phyloP scores from a whole-genome alignment of 2,888 invertebrate species.

The Eristalis arbustorum region DNA sequence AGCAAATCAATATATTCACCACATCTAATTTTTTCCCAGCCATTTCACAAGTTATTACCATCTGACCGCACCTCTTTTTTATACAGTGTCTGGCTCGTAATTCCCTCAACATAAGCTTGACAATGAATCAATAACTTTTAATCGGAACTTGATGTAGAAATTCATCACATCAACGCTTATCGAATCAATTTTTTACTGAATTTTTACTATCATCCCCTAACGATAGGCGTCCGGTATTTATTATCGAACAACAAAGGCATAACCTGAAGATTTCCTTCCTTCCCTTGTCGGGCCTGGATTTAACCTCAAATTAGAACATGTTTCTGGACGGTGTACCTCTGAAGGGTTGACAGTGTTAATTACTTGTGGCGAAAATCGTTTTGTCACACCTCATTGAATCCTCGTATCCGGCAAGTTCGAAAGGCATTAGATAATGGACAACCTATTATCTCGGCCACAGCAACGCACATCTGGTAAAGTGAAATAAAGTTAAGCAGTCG shows the following conservation, averaged over 20 bases:
- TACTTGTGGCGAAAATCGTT: too few species aligned
- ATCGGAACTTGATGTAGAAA: conserved; percentile 53
- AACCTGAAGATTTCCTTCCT: background rate
- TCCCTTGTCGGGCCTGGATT: too few species aligned
- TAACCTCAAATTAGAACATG: too few species aligned
- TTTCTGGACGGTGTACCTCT: too few species aligned
- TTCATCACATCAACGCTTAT: conserved; percentile 37
- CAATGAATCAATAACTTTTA: conserved; percentile 47
- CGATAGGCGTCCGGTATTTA: background rate
- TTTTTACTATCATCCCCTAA: conserved; percentile 39
- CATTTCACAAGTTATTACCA: conserved; percentile 33
- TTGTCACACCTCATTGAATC: too few species aligned
- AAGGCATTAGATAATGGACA: too few species aligned
- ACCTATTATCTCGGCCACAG: too few species aligned
- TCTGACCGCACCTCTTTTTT: conserved; percentile 10
- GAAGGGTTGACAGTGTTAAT: too few species aligned
- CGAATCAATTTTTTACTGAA: conserved; percentile 28
- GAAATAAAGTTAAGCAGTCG: too few species aligned
- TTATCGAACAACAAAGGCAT: background rate
- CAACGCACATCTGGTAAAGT: too few species aligned
- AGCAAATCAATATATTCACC: background rate
- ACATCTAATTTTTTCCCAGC: background rate
- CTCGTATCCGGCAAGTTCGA: too few species aligned
- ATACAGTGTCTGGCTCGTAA: background rate
- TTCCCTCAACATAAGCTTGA: background rate